Percentiles rank a stretch among this genome's conserved stretches.
Conservation (phyloP, 1,140 invertebrate species). For the Tetragonula clypearis region DNA sequence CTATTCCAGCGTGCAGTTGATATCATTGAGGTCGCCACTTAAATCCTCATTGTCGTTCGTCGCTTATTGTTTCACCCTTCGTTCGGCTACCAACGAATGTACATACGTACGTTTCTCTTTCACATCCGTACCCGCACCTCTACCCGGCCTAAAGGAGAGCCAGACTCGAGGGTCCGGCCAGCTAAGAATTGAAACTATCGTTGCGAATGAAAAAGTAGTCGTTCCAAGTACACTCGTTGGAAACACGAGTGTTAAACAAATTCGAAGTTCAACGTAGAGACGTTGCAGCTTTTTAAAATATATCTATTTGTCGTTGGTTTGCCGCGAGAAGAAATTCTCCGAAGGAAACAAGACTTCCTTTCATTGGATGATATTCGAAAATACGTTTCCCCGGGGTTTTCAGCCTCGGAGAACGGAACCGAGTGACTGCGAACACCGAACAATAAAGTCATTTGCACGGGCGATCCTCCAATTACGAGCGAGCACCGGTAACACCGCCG, state of each 20-base stretch:
- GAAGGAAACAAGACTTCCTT: no score
- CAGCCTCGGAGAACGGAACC: background rate
- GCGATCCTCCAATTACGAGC: background rate
- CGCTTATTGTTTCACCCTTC: constrained; percentile 82
- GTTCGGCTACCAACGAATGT: constrained; percentile 69
- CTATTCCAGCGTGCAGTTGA: constrained; percentile 80
- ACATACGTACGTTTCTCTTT: constrained; percentile 75
- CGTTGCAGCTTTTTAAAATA: background rate
- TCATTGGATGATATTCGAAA: background rate
- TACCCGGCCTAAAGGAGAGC: constrained; percentile 63
- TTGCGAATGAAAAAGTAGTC: constrained; percentile 3
- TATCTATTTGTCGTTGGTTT: no score
- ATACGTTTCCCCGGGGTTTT: background rate
- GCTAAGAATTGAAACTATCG: constrained; percentile 59
- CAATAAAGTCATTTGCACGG: background rate
- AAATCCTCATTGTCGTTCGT: constrained; percentile 81
- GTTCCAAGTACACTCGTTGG: background rate
- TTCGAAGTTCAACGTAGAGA: background rate
- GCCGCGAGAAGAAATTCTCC: no score
- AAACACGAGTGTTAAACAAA: background rate
- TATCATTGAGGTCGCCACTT: constrained; percentile 82
- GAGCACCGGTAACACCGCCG: background rate
- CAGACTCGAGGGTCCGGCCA: constrained; percentile 54
- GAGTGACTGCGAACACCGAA: background rate
- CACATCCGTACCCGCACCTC: constrained; percentile 70